phyloP scores from a whole-genome alignment of 2,113 vertebrate species.

The Leptobrachium ailaonicum region DNA sequence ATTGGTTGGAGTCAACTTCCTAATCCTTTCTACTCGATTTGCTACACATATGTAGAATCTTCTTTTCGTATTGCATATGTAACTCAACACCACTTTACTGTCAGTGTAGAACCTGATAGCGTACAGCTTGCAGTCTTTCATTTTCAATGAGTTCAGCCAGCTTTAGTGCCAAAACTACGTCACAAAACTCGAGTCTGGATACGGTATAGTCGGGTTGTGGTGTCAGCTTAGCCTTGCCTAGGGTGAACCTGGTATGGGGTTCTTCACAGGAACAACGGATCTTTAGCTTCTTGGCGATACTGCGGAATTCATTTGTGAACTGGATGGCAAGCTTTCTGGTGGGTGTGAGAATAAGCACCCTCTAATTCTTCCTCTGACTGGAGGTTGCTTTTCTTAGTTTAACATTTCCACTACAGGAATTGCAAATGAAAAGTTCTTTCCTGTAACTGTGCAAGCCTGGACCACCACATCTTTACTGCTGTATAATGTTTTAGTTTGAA shows the following conservation, averaged over 20 bases:
- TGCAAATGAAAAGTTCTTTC: slow-evolving; percentile 95
- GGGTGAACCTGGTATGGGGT: slow-evolving; percentile 73
- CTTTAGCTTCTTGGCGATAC: slow-evolving; percentile 77
- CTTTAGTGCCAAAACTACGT: too few species aligned
- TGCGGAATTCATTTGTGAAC: slow-evolving; percentile 89
- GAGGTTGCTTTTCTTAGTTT: slow-evolving; percentile 59
- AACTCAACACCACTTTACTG: too few species aligned
- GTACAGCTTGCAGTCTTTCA: too few species aligned
- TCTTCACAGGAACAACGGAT: slow-evolving; percentile 92
- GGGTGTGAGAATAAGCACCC: slow-evolving; percentile 91
- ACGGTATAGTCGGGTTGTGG: too few species aligned
- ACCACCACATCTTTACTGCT: slow-evolving; percentile 89
- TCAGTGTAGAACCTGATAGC: too few species aligned
- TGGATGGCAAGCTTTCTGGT: slow-evolving; percentile 94
- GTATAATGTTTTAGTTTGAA: slow-evolving; percentile 89
- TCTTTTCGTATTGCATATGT: too few species aligned
- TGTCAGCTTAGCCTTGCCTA: too few species aligned
- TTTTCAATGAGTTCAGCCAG: too few species aligned
- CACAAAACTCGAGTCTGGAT: too few species aligned
- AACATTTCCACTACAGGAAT: slow-evolving; percentile 89
- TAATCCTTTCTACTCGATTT: too few species aligned
- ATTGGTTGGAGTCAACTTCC: too few species aligned
- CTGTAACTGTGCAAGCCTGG: slow-evolving; percentile 93
- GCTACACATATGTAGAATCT: too few species aligned
- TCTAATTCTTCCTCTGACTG: slow-evolving; percentile 69